phyloP scores from a whole-genome alignment of 2,113 vertebrate species.

The Onychostruthus taczanowskii region DNA sequence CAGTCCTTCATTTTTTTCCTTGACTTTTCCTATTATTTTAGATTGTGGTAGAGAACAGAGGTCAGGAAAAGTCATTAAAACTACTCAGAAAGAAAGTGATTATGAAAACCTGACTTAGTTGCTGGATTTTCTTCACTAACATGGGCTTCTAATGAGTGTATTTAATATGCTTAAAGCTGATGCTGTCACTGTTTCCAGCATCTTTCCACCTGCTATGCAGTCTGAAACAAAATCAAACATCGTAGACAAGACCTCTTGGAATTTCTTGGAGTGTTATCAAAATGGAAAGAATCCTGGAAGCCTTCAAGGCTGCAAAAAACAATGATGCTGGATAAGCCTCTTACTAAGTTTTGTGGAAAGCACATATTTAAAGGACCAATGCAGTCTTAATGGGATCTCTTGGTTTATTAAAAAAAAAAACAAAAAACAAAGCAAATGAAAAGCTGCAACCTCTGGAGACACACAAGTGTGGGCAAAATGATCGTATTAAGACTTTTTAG shows the following conservation, averaged over 20 bases:
- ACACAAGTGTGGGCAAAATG: background rate
- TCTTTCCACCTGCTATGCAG: background rate
- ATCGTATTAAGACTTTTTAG: background rate
- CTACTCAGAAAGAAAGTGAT: background rate
- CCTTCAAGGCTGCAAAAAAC: background rate
- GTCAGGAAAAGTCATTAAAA: background rate
- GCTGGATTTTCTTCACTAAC: background rate
- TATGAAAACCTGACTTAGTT: background rate
- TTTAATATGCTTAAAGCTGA: background rate
- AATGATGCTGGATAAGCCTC: background rate
- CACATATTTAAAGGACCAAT: background rate
- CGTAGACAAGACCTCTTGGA: background rate
- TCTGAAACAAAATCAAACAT: background rate
- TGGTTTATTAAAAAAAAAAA: background rate
- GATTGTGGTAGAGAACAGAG: background rate
- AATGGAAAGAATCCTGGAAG: background rate
- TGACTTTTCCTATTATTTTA: background rate
- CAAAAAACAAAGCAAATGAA: background rate
- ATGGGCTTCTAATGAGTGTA: background rate
- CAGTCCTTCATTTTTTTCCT: background rate
- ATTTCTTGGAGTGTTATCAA: background rate
- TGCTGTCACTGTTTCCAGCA: background rate
- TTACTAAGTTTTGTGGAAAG: background rate
- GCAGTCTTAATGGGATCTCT: background rate
- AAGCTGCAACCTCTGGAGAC: rapidly evolving